Base-by-base conservation (phyloP, 37 sponge, comb jelly and placozoan genomes). In the Spongia lamella region DNA sequence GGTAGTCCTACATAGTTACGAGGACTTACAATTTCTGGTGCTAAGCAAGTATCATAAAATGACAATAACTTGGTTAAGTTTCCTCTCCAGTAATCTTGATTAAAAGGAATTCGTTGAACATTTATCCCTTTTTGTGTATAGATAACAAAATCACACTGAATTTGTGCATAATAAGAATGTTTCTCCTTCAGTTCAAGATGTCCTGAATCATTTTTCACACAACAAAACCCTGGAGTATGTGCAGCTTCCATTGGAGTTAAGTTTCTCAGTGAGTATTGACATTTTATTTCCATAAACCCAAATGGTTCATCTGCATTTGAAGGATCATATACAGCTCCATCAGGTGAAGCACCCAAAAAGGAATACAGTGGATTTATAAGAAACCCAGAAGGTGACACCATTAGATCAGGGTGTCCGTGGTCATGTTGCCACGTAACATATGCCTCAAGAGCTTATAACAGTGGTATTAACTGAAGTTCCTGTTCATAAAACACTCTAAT, bases 11-110 rank as follows among this genome's bases (percentile, higher is more conserved):
- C 54, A 53, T 35, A 31, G 39, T 86, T 77, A 19, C 76, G 26
- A n/a, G 87, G 81, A 30, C 82, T 83, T n/a, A 87, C 87, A 34
- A 80, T 75, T 76, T 80, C 70, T 39, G 87, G 87, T 15, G 65
- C 76, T 33, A 87, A 25, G 63, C 82, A 87, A 51, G 69, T 76
- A 36, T 81, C 72, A 61, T 76, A 87, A 68, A 86, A 86, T 58
- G 64, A 51, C 19, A 54, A 50, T 30, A 85, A 52, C 56, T 78
- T 85, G 5, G 79, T 73, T 22, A 77, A 64, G 17, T 70, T 51
- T 9, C 35, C 21, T 32, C 30, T 73, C 75, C 80, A 79, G 51
- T 60, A 85, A 27, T 65, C 47, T 5, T 27, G 19, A 56, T 73
- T 74, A 79, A 56, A 78, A 14, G 57, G 47, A 40, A 85, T 79